Evolutionary conservation across 2,797 vertebrate genomes (phyloP).

Genomic region (Mus spretus): DNA sequence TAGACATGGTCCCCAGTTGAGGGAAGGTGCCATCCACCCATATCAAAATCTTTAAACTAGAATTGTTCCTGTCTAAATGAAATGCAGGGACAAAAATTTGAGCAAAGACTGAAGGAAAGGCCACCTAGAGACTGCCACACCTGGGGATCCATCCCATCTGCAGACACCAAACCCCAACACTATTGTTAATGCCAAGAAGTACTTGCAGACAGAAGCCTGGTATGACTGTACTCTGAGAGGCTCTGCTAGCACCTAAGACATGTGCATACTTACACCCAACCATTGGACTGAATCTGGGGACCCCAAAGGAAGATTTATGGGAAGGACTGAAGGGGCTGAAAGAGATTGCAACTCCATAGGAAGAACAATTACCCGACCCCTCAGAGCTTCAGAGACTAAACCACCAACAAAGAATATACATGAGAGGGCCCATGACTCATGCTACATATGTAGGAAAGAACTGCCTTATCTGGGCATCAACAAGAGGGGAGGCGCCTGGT

Average conservation of each 20-base stretch:
- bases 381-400: not conserved
- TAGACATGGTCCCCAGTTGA: too few relatives aligned
- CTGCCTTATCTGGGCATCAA: not conserved
- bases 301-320: too few relatives aligned
- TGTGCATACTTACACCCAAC: not conserved
- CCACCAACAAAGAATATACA: not conserved
- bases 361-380: not conserved
- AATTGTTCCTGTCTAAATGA: not conserved
- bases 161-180: not conserved
- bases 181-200: not conserved
- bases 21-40: too few relatives aligned
- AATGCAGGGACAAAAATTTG: not conserved
- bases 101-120: not conserved
- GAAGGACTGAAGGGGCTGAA: not conserved
- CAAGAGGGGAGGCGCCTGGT: not conserved
- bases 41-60: too few relatives aligned
- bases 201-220: not conserved
- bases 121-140: not conserved
- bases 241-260: not conserved
- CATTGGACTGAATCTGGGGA: too few relatives aligned
- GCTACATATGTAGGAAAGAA: not conserved
- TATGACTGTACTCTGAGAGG: not conserved
- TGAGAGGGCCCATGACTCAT: not conserved
- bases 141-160: not conserved
- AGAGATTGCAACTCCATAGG: not conserved